phyloP scores from a whole-genome alignment of 2,797 vertebrate species.

The Coccyzus lansbergi region DNA sequence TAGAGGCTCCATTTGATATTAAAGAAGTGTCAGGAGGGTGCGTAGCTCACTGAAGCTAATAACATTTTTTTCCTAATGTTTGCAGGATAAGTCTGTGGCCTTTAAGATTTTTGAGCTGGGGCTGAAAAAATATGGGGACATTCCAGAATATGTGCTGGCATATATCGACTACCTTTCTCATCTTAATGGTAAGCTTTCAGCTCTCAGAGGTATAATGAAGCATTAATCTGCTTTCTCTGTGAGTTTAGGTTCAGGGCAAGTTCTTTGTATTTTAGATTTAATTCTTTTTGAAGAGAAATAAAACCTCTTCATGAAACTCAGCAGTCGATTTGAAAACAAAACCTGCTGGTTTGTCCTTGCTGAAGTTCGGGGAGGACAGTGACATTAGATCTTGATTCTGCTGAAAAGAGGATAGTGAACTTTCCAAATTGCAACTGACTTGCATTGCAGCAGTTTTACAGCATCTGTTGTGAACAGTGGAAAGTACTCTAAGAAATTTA shows the following conservation, averaged over 20 bases:
- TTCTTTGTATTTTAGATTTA: background rate
- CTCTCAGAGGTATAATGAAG: constrained; percentile 6
- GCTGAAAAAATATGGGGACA: constrained; percentile 98
- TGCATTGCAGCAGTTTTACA: background rate
- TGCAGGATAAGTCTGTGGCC: constrained; percentile 98
- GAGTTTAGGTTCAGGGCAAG: background rate
- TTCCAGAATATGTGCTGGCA: constrained; percentile 98
- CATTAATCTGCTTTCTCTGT: background rate
- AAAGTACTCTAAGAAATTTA: background rate
- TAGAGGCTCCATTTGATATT: background rate
- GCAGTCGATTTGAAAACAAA: background rate
- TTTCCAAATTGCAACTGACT: background rate
- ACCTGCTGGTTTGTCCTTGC: background rate
- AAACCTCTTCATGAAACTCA: background rate
- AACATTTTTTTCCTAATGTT: background rate
- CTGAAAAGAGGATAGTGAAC: background rate
- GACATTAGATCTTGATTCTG: background rate
- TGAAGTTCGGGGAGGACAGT: background rate
- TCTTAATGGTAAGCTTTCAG: constrained; percentile 89
- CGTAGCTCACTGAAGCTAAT: background rate
- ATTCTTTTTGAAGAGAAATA: background rate
- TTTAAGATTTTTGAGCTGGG: constrained; percentile 99
- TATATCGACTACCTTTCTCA: constrained; percentile 99
- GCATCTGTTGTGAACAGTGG: background rate
- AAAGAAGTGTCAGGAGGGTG: background rate